Evolutionary conservation across 1,140 invertebrate genomes (phyloP), one percentile per base, ranked within the genome.

Genomic region (Pogonomyrmex barbatus): DNA sequence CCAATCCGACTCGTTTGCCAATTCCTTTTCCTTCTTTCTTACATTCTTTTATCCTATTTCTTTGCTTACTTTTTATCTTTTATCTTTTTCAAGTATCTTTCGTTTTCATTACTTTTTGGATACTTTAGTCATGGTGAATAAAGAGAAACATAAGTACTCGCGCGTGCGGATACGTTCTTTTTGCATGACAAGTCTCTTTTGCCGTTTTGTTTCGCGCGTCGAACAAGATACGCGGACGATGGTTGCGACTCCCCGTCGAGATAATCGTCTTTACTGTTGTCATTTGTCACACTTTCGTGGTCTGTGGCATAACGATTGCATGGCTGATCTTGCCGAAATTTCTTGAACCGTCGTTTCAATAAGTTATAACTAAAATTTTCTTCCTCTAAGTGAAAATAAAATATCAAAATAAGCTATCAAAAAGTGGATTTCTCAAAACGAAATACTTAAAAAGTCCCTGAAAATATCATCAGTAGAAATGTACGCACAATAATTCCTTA

Each of bases 241-340:
- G 54, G 70, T 54, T 65, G 65, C 83, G 68, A 9, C 30, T 71
- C 60, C 83, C 76, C 83, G 87, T 82, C 77, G 78, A 81, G 70
- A 88, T 88, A 83, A 83, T 89, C 50, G 76, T 71, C 86, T 87
- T 85, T 75, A 71, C 63, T 85, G 71, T 83, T 78, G 81, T 76
- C 78, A 58, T 88, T 86, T 83, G 77, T 88, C 87, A 82, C 86
- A 84, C 52, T 79, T 89, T 87, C 58, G 67, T 65, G 39, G 47
- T 50, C n/a, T 42, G 42, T 42, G 30, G n/a, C 30, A 5, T 8
- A 56, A 60, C 60, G n/a, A 73, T 33, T 14, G 42, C 4, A 12
- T 14, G 8, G 1, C 42, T 60, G 50, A 60, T 73, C 5, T 36
- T 33, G 17, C 12, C 14, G 6, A 73, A 33, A 60, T 24, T 73